phyloP scores from a whole-genome alignment of 2,797 vertebrate species.

The Pseudocheirus occidentalis region DNA sequence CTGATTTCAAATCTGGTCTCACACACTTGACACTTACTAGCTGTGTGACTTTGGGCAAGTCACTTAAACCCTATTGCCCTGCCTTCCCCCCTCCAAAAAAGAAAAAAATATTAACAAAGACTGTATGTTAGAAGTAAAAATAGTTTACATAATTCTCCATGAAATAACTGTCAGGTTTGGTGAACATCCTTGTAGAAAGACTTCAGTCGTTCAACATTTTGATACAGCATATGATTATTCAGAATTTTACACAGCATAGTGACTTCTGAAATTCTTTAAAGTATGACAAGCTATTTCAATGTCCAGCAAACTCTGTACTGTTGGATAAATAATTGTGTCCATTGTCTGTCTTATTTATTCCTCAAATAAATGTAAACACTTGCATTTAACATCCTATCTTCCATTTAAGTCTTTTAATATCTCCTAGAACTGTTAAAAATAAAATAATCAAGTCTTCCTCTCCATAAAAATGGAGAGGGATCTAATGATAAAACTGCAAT shows the following conservation, averaged over 20 bases:
- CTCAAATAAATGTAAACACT: not conserved
- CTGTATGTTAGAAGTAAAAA: not conserved
- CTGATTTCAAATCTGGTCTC: no score
- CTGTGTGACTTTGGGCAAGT: no score
- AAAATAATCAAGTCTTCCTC: not conserved
- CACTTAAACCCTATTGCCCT: no score
- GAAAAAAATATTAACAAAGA: not conserved
- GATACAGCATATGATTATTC: constrained; percentile 24
- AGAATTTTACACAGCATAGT: constrained; percentile 31
- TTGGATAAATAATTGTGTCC: not conserved
- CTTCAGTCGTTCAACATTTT: constrained; percentile 14
- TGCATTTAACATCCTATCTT: not conserved
- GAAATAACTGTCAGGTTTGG: not conserved
- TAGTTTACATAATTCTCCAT: constrained; percentile 35
- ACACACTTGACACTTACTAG: no score
- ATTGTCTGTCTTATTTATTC: not conserved
- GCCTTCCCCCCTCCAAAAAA: no score
- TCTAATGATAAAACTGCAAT: no score
- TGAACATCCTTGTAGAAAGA: constrained; percentile 20
- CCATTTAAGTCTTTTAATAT: not conserved
- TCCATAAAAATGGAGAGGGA: not conserved
- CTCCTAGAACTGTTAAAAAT: not conserved
- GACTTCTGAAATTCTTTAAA: not conserved
- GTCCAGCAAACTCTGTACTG: not conserved
- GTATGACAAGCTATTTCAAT: not conserved